These are phyloP conservation scores for Eulacestoma nigropectus DNA, from an alignment of 2,113 vertebrate species.

Conservation along the genomic window DNA sequence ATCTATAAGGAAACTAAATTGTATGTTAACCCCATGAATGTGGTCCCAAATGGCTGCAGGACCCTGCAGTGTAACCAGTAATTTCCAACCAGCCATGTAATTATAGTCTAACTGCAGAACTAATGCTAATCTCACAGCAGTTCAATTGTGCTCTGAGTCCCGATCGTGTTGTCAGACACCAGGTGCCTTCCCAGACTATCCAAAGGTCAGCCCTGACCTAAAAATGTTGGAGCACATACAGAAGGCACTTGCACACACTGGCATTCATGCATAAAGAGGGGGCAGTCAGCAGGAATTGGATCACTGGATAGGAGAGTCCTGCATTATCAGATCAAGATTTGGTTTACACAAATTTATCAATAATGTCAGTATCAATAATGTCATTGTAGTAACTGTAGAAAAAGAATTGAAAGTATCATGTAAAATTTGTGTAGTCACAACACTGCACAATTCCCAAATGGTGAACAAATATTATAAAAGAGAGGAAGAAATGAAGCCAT, in stretches of 20 bases:
- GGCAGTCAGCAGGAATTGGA: background rate
- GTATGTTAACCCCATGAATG: background rate
- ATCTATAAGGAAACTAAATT: background rate
- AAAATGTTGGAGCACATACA: rapidly evolving
- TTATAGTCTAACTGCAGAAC: background rate
- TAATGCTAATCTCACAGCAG: background rate
- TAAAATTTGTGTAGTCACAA: background rate
- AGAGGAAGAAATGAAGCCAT: background rate
- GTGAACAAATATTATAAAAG: background rate
- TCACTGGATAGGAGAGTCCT: background rate
- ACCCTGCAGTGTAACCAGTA: background rate
- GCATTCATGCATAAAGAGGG: background rate
- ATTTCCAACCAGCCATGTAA: constrained; percentile 13
- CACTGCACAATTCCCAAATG: background rate
- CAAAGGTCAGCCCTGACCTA: background rate
- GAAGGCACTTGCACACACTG: rapidly evolving
- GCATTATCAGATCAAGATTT: background rate
- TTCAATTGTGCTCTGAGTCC: background rate
- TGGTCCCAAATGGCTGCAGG: background rate
- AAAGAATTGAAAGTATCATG: background rate
- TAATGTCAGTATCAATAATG: background rate
- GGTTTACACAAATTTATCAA: background rate
- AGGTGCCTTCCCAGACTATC: background rate
- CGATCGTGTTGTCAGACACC: background rate
- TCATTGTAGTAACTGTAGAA: background rate